Percentiles rank a stretch among this genome's conserved stretches.
Evolutionary conservation across 92 coral and sea anemone genomes (phyloP).

Genomic region (Bergia sp.): DNA sequence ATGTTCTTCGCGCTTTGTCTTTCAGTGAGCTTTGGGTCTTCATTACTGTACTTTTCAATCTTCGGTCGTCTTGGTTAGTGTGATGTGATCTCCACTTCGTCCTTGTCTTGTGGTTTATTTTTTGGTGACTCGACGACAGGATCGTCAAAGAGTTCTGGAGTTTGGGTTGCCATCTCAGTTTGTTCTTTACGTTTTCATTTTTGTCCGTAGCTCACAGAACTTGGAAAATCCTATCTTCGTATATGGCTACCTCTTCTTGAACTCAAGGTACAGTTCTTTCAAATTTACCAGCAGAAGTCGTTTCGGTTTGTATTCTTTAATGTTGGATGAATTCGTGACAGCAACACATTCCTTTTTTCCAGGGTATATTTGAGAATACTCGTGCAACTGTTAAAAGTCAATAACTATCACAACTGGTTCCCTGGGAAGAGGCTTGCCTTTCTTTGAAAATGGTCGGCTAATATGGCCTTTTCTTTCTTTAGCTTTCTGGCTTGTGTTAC

Average conservation of each 20-base stretch:
- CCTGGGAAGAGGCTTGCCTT: not conserved
- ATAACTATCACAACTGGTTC: not conserved
- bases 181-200: too few relatives aligned
- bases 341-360: conserved; percentile 32
- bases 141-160: too few relatives aligned
- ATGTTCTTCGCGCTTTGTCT: too few relatives aligned
- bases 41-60: too few relatives aligned
- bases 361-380: not conserved
- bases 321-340: not conserved
- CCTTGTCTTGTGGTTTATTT: too few relatives aligned
- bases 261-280: conserved; percentile 2
- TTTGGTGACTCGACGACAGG: too few relatives aligned
- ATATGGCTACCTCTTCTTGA: not conserved
- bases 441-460: conserved; percentile 3
- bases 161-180: too few relatives aligned
- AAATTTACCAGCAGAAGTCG: conserved; percentile 23
- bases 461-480: conserved; percentile 18
- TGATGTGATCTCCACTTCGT: too few relatives aligned
- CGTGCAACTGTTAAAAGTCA: not conserved
- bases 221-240: conserved; percentile 22
- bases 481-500: not conserved
- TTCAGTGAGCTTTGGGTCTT: too few relatives aligned
- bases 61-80: too few relatives aligned
- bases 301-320: conserved; percentile 24
- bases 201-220: conserved; percentile 39